Evolutionary conservation across 2,797 vertebrate genomes (phyloP), one percentile per base, ranked within the genome.

Genomic region (Artibeus lituratus): DNA sequence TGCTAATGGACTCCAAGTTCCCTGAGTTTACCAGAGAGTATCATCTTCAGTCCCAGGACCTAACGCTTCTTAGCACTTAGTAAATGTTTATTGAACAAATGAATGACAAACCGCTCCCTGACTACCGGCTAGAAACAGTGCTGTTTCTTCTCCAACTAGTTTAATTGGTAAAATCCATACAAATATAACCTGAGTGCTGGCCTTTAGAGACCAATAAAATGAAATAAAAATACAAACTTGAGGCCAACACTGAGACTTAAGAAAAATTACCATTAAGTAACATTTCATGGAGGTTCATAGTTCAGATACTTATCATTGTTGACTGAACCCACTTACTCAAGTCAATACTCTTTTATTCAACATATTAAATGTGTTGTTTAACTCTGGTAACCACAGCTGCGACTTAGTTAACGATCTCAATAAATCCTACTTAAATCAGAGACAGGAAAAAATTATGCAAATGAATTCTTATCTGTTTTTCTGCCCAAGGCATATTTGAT

Each of bases 351-450:
- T 98, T 98, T 98, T 97, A 97, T 98, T 98, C 96, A 98, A 97
- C 96, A 96, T 94, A 98, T 97, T 97, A 97, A 98, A 97, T 97
- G 95, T 94, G 96, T 62, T 98, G 97, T 97, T 97, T 96, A 98
- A 98, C 98, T 98, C 98, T 96, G 81, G 97, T 98, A 98, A 98
- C 97, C 98, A 98, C 98, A 98, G 98, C 98, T 98, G 98, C 98
- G 98, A 97, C 98, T 98, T 97, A 95, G 97, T 98, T 99, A 99
- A 98, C 94, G 97, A 98, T 98, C 98, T 98, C 98, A 98, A 98
- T 99, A 99, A 99, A 98, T 99, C 98, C 98, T 98, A 98, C 98
- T 98, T 98, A 98, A 98, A 97, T 98, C 96, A 98, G 97, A 98
- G 98, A 98, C 97, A 98, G 97, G 97, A 98, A 98, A 98, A 98